Conservation (phyloP, 2,888 invertebrate species). For the Tetranychus truncatus region DNA sequence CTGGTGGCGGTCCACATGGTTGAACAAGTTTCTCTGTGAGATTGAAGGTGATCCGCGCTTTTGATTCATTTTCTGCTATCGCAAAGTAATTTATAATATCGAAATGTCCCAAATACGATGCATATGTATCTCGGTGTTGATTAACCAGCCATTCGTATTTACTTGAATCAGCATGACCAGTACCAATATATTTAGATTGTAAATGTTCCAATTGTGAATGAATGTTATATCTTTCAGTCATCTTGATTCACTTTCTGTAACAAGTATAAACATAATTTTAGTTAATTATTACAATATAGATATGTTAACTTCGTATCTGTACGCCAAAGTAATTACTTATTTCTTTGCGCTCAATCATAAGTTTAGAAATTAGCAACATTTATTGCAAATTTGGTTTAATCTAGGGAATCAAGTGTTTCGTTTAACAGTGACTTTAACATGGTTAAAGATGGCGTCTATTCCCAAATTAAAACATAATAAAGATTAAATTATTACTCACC, state of each 20-base stretch:
- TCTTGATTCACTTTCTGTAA: constrained; percentile 32
- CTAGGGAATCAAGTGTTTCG: too few species aligned
- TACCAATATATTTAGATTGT: constrained; percentile 96
- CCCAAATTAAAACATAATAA: too few species aligned
- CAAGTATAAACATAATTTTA: too few species aligned
- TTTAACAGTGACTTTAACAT: too few species aligned
- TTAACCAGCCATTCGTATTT: constrained; percentile 95
- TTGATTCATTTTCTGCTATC: constrained; percentile 92
- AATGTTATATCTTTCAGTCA: constrained; percentile 97
- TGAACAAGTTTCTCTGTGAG: constrained; percentile 95
- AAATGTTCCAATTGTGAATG: constrained; percentile 97
- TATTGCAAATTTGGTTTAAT: too few species aligned
- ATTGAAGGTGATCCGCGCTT: constrained; percentile 46
- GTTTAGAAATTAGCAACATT: too few species aligned
- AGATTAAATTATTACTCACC: too few species aligned
- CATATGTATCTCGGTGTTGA: constrained; percentile 86
- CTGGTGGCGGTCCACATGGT: constrained; percentile 67
- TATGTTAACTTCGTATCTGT: too few species aligned
- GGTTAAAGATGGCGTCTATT: too few species aligned
- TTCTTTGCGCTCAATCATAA: too few species aligned
- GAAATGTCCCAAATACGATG: constrained; percentile 87
- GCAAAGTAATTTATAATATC: constrained; percentile 84
- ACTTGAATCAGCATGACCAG: constrained; percentile 93
- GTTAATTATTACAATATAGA: too few species aligned
- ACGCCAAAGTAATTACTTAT: too few species aligned